These are phyloP conservation scores for Horisme vitalbata DNA, from an alignment of 2,888 invertebrate species.

Conservation along the genomic window DNA sequence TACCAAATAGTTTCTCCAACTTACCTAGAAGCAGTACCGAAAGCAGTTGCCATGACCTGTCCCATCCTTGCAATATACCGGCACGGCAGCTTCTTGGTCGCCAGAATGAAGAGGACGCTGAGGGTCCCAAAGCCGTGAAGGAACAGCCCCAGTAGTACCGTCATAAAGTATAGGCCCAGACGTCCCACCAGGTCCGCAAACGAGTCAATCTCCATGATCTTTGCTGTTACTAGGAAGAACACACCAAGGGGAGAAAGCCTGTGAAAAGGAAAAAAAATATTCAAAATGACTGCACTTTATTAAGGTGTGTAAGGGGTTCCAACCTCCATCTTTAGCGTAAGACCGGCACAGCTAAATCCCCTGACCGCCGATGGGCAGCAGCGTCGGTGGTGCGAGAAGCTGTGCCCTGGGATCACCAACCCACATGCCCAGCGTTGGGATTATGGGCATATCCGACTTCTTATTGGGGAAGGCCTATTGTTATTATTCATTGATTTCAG, in stretches of 20 bases:
- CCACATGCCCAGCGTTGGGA: too few species aligned
- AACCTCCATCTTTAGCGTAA: too few species aligned
- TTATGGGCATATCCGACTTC: too few species aligned
- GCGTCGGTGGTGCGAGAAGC: too few species aligned
- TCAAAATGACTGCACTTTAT: too few species aligned
- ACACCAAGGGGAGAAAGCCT: slow-evolving; percentile 96
- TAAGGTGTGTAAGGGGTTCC: too few species aligned
- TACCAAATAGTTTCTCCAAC: slow-evolving; percentile 1
- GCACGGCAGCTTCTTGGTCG: slow-evolving; percentile 92
- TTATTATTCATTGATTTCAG: too few species aligned
- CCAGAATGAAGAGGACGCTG: slow-evolving; percentile 92
- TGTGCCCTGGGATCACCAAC: too few species aligned
- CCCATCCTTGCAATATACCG: slow-evolving; percentile 91
- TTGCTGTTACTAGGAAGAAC: slow-evolving; percentile 93
- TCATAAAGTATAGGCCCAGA: slow-evolving; percentile 95
- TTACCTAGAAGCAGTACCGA: slow-evolving; percentile 95
- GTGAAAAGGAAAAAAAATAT: too few species aligned
- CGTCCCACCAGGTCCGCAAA: slow-evolving; percentile 92
- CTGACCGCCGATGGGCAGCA: too few species aligned
- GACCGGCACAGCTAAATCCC: too few species aligned
- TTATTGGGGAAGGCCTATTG: too few species aligned
- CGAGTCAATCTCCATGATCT: slow-evolving; percentile 95
- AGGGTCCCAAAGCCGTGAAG: slow-evolving; percentile 96
- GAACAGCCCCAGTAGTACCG: slow-evolving; percentile 94
- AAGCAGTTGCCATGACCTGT: slow-evolving; percentile 96